These are phyloP conservation scores for Amphipyra tragopoginis DNA, from an alignment of 2,888 invertebrate genomes.

Conservation along the genomic window DNA sequence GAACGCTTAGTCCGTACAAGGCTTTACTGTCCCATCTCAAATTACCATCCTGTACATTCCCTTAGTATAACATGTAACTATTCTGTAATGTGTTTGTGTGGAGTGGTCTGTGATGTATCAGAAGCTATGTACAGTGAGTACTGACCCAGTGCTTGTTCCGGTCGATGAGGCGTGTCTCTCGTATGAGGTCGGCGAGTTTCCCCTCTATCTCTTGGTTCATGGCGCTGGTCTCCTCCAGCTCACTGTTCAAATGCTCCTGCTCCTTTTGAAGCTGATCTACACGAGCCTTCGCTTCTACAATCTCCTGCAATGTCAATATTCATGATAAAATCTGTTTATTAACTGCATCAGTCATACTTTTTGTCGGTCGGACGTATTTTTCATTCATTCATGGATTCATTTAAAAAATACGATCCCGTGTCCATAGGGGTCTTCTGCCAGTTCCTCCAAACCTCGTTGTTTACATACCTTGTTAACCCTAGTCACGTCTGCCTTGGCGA, in stretches of 20 bases:
- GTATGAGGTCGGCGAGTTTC: constrained; percentile 75
- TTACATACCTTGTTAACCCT: constrained; percentile 79
- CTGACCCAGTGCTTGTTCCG: constrained; percentile 82
- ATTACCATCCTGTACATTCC: too few relatives aligned
- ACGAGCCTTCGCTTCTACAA: constrained; percentile 73
- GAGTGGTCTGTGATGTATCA: too few relatives aligned
- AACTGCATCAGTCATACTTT: too few relatives aligned
- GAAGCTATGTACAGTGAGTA: background rate
- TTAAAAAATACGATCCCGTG: too few relatives aligned
- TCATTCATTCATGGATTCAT: too few relatives aligned
- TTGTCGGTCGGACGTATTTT: too few relatives aligned
- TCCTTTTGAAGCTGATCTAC: constrained; percentile 74
- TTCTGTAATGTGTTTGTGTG: too few relatives aligned
- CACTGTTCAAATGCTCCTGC: constrained; percentile 73
- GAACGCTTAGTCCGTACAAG: too few relatives aligned
- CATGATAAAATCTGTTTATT: too few relatives aligned
- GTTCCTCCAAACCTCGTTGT: background rate
- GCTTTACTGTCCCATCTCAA: too few relatives aligned
- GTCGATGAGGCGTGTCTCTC: constrained; percentile 76
- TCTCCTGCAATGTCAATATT: constrained; percentile 65
- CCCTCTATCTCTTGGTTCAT: constrained; percentile 79
- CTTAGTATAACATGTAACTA: too few relatives aligned
- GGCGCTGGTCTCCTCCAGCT: constrained; percentile 68
- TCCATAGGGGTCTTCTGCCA: too few relatives aligned
- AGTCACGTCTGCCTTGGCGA: constrained; percentile 79